Percentiles rank a stretch among this genome's conserved stretches.
Conservation (phyloP, 2,113 vertebrate genomes). For the Rhynchomys soricoides region DNA sequence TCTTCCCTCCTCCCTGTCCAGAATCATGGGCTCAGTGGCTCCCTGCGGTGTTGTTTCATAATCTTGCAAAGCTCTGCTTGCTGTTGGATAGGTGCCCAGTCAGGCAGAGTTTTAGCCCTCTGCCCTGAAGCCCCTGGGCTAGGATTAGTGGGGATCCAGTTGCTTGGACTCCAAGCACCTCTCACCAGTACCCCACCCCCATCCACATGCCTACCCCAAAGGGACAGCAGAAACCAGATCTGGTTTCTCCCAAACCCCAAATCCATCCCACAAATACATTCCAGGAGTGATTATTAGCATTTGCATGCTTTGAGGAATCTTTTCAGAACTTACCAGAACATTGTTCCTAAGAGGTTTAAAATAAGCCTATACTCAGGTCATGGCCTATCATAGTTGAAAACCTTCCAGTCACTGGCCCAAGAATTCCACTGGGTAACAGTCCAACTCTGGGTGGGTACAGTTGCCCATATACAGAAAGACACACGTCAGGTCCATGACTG, state of each 20-base stretch:
- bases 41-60: neutral
- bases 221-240: slow-evolving; percentile 58
- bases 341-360: slow-evolving; percentile 46
- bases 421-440: neutral
- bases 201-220: neutral
- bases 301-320: slow-evolving; percentile 29
- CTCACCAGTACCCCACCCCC: neutral
- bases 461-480: neutral
- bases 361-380: neutral
- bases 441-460: neutral
- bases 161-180: neutral
- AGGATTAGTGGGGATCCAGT: neutral
- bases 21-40: neutral
- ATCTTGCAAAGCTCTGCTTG: neutral
- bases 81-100: neutral
- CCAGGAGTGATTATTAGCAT: slow-evolving; percentile 60
- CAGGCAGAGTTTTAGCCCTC: neutral
- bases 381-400: neutral
- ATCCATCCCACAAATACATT: slow-evolving; percentile 56
- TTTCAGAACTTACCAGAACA: slow-evolving; percentile 44
- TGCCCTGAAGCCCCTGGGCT: neutral
- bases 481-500: neutral
- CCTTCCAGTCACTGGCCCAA: neutral
- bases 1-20: neutral
- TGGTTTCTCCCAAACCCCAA: slow-evolving; percentile 61